Evolutionary conservation across 2,113 vertebrate genomes (phyloP).

Genomic region (Barbus barbus): DNA sequence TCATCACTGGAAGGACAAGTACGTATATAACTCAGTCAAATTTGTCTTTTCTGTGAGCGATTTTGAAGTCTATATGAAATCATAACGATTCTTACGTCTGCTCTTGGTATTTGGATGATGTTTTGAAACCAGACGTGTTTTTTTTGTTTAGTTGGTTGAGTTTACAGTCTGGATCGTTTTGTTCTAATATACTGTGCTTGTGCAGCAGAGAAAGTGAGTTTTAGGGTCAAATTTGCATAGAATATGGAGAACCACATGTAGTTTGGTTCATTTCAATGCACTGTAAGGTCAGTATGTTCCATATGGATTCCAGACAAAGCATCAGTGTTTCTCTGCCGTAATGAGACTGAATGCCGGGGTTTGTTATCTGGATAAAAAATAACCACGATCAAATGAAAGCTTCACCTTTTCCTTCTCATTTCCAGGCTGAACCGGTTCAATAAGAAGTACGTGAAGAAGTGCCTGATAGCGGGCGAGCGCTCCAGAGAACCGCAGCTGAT

Average conservation of each 20-base stretch:
- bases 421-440: slow-evolving; percentile 92
- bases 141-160: neutral
- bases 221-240: neutral
- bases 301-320: neutral
- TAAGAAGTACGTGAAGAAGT: slow-evolving; percentile 97
- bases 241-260: neutral
- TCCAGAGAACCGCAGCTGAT: slow-evolving; percentile 97
- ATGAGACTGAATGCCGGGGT: neutral
- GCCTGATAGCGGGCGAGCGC: slow-evolving; percentile 90
- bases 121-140: neutral
- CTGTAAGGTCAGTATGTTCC: neutral
- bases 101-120: neutral
- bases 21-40: slow-evolving; percentile 51
- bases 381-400: neutral
- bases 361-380: neutral
- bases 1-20: slow-evolving; percentile 99
- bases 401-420: neutral
- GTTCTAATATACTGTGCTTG: too few species aligned
- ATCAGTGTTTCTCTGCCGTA: neutral
- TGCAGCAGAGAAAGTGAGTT: neutral
- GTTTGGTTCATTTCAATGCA: neutral
- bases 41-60: neutral
- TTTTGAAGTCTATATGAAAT: neutral
- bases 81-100: neutral
- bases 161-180: neutral